These are phyloP conservation scores for Phenganax subtilis DNA, from an alignment of 92 coral and sea anemone species.

Conservation along the genomic window DNA sequence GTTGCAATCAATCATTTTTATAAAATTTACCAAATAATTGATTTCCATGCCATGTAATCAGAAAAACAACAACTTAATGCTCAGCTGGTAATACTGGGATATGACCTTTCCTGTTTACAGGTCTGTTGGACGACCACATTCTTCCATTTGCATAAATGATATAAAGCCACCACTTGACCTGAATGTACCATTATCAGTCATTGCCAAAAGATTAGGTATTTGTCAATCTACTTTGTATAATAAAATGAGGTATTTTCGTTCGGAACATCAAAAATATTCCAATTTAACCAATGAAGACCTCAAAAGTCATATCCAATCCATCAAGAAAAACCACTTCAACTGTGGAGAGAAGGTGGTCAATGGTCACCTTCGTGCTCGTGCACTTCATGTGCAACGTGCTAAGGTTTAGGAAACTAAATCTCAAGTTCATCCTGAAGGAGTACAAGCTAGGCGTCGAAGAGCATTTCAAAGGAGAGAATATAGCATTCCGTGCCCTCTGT, in stretches of 20 bases:
- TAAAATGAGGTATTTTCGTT: slow-evolving; percentile 11
- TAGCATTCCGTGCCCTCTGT: not conserved
- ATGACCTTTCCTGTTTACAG: too few species aligned
- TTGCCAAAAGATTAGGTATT: slow-evolving; percentile 24
- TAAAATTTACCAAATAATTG: too few species aligned
- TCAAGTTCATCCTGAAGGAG: slow-evolving; percentile 11
- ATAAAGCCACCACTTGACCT: too few species aligned
- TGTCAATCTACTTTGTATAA: slow-evolving; percentile 26
- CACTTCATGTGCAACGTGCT: slow-evolving; percentile 10
- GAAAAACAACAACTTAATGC: too few species aligned
- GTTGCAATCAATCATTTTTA: too few species aligned
- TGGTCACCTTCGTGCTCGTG: slow-evolving; percentile 14
- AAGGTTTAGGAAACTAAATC: not conserved
- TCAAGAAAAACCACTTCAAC: not conserved
- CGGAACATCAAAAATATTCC: slow-evolving; percentile 19
- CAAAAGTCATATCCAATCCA: too few species aligned
- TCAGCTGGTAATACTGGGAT: too few species aligned
- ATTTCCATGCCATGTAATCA: too few species aligned
- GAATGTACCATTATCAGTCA: not conserved
- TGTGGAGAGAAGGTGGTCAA: slow-evolving; percentile 24
- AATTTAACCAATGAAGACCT: slow-evolving; percentile 5
- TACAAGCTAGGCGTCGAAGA: not conserved
- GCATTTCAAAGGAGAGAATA: slow-evolving; percentile 5
- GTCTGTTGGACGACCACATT: not conserved
- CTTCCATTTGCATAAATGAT: too few species aligned